Base-by-base conservation (phyloP, 2,113 vertebrate species). In the Microtus oregoni region DNA sequence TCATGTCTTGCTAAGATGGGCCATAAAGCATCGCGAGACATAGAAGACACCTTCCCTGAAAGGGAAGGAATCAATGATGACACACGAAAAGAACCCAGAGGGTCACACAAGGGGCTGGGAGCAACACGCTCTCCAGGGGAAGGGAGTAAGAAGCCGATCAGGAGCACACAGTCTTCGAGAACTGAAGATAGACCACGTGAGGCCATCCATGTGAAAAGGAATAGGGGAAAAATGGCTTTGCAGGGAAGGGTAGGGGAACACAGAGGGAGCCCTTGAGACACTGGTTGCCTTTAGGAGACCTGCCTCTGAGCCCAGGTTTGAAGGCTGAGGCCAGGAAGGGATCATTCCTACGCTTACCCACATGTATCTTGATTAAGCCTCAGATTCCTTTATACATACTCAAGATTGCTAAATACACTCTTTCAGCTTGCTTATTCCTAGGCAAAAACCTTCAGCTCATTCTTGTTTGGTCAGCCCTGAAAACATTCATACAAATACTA, bases 331-430 rank as follows among this genome's bases (percentile, higher is more conserved):
- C 78, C 68, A 41, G 26, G 65, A 94, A 50, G 28, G 58, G 47
- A 38, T 38, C 32, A 28, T 61, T 24, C 32, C n/a, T 41, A 24
- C 3, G 6, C 26, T 41, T 30, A 1, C 50, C 58, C 87, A 1
- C 20, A 50, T 86, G 61, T 63, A 63, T n/a, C 38, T 90, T 12
- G 20, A n/a, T 26, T 61, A 91, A 94, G 50, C 44, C 24, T 72
- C 47, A 73, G 13, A 30, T 95, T 44, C 88, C 70, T 76, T 52
- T 35, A 38, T 14, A 38, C 14, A 32, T 58, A 58, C 24, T 70
- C 86, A 47, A 94, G 89, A 47, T 32, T 70, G 17, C 89, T 75
- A 41, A 78, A 17, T 96, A 5, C 47, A 89, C 28, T 83, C 26
- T 67, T 93, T 63, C 30, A 86, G 68, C 26, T 94, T 7, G 70